Percentiles rank a stretch among this genome's conserved stretches.
Evolutionary conservation across 2,888 invertebrate species (phyloP).

Genomic region (Athalia rosae): DNA sequence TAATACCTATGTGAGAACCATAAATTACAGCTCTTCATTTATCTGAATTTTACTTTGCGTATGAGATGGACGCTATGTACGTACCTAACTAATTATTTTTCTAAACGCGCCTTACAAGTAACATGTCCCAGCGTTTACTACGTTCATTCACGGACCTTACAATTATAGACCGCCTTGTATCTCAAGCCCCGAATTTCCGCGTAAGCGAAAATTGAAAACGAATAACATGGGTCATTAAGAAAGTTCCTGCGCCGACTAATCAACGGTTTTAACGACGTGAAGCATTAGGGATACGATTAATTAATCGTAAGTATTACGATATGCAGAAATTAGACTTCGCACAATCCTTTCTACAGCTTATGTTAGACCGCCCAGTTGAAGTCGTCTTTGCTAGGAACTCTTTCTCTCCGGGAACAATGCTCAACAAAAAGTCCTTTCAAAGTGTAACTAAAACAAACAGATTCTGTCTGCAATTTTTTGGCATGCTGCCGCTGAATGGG

Average conservation of each 20-base stretch:
- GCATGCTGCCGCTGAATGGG: conserved; percentile 8
- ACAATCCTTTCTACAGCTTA: neutral
- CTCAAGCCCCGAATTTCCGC: too few relatives aligned
- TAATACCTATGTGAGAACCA: too few relatives aligned
- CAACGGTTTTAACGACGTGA: neutral
- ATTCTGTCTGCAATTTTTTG: neutral
- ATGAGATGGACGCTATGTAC: too few relatives aligned
- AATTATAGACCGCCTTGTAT: too few relatives aligned
- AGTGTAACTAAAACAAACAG: neutral
- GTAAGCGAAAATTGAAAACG: neutral
- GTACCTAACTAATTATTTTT: too few relatives aligned
- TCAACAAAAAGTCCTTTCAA: neutral
- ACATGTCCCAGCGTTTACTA: too few relatives aligned
- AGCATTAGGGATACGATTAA: neutral
- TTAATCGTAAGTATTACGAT: neutral
- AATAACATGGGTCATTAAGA: neutral
- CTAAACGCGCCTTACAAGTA: too few relatives aligned
- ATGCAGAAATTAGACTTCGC: conserved; percentile 1
- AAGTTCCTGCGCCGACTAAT: neutral
- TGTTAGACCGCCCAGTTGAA: too few relatives aligned
- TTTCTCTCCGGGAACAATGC: neutral
- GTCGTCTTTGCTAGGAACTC: too few relatives aligned
- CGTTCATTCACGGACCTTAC: too few relatives aligned
- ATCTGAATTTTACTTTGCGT: too few relatives aligned
- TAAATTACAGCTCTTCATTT: too few relatives aligned